Evolutionary conservation across 2,113 vertebrate species (phyloP), one percentile per base, ranked within the genome.

Genomic region (Paradoxurus hermaphroditus): DNA sequence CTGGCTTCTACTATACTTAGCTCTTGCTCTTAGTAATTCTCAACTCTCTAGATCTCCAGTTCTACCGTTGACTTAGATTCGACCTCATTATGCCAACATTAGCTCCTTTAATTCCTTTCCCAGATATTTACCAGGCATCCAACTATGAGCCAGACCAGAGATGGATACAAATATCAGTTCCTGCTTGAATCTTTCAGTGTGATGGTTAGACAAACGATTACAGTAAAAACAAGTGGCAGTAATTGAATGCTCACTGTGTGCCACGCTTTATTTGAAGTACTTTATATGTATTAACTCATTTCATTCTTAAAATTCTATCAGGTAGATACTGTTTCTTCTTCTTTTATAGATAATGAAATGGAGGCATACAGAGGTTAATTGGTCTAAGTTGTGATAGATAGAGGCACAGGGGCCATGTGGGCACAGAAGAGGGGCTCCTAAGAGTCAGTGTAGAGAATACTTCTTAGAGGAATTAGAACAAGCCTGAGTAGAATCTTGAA

Each of bases 381-480:
- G 72, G 62, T 82, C 25, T 84, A 86, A 68, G 86, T 41, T 96
- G 79, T 96, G 84, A 77, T n/a, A 86, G 49, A 94, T 31, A 62
- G 84, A 70, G 84, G 19, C 5, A 41, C 14, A 90, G 51, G 36
- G 36, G 16, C 18, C 34, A 34, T 7, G 10, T 59, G 51, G 86
- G 9, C 46, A 75, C 44, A 88, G 36, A 97, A 67, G 39, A 95
- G 11, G 72, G 41, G 13, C 29, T 72, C 11, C 56, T 70, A 16
- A 15, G 46, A 72, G 12, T 82, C 36, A n/a, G 31, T 68, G 23
- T 53, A 84, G 78, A 89, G 70, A 85, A 83, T 19, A 34, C 72
- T 41, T 75, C 16, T 31, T 72, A 27, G 41, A 90, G 70, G 77
- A 95, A 91, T 90, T 96, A 68, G 77, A 93, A 95, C 79, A 93